These are phyloP conservation scores for Ptychodera flava DNA, from an alignment of 35 echinoderm and acorn worm species.

Conservation along the genomic window DNA sequence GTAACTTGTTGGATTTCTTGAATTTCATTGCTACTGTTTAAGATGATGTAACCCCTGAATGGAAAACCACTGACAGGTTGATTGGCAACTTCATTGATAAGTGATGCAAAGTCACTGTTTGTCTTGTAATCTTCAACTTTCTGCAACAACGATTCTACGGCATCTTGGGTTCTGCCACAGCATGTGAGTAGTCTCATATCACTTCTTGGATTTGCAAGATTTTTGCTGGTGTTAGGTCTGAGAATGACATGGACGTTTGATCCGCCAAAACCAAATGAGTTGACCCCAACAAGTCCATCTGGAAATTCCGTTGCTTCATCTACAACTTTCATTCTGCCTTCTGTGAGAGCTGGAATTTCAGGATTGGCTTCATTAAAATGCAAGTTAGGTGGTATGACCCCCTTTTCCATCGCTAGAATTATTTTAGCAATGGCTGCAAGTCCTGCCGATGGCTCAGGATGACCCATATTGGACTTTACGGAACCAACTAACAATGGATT, in stretches of 20 bases:
- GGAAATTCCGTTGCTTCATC: slow-evolving; percentile 50
- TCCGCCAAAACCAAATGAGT: slow-evolving; percentile 85
- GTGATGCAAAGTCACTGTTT: slow-evolving; percentile 2
- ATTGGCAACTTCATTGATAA: slow-evolving; percentile 49
- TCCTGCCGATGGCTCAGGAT: slow-evolving; percentile 67
- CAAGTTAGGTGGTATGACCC: slow-evolving; percentile 65
- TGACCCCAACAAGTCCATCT: slow-evolving; percentile 64
- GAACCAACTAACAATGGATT: slow-evolving; percentile 73
- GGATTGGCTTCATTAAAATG: slow-evolving; percentile 74
- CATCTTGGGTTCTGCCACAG: slow-evolving; percentile 55
- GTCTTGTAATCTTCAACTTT: slow-evolving; percentile 17
- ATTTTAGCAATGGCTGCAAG: slow-evolving; percentile 81
- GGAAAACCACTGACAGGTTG: slow-evolving; percentile 33
- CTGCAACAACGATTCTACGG: slow-evolving; percentile 29
- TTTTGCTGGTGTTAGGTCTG: slow-evolving; percentile 24
- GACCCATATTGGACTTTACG: slow-evolving; percentile 92
- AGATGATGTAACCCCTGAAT: slow-evolving; percentile 43
- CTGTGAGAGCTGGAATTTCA: slow-evolving; percentile 53
- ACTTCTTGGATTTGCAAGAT: background rate
- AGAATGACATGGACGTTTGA: slow-evolving; percentile 77
- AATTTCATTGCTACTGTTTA: background rate
- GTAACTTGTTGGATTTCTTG: slow-evolving; percentile 31
- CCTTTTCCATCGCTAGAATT: slow-evolving; percentile 46
- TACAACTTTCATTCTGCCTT: slow-evolving; percentile 73
- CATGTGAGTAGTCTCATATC: slow-evolving; percentile 36